Percentiles rank a stretch among this genome's conserved stretches.
phyloP scores from a whole-genome alignment of 1,140 invertebrate genomes.

The Protaetia brevitarsis region DNA sequence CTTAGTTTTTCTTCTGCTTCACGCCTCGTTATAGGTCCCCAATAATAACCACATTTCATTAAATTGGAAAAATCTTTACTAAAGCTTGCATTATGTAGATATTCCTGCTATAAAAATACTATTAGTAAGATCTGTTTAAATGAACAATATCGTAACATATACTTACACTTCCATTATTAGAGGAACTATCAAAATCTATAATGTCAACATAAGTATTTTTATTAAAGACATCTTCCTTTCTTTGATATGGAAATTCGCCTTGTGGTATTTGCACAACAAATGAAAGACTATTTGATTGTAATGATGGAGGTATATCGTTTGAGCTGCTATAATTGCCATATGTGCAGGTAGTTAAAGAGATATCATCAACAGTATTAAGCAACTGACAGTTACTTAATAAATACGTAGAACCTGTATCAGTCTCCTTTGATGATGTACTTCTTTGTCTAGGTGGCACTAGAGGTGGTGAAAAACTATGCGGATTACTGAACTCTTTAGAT shows the following conservation, averaged over 20 bases:
- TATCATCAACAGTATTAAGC: not conserved
- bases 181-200: slow-evolving; percentile 3
- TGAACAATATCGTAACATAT: not conserved
- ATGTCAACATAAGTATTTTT: slow-evolving; percentile 5
- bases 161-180: not conserved
- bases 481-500: not conserved
- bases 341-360: not conserved
- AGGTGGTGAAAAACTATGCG: not conserved
- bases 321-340: not conserved
- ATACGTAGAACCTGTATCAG: not conserved
- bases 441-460: slow-evolving; percentile 6
- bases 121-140: not conserved
- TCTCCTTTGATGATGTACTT: not conserved
- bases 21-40: slow-evolving; percentile 51
- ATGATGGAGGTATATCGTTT: not conserved
- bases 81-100: not conserved
- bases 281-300: not conserved
- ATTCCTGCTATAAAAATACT: not conserved
- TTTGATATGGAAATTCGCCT: not conserved
- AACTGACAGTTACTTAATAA: not conserved
- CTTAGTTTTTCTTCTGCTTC: slow-evolving; percentile 53
- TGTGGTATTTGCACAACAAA: not conserved
- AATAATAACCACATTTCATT: slow-evolving; percentile 50
- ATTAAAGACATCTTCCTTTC: not conserved
- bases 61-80: slow-evolving; percentile 2